Base-by-base conservation (phyloP, 1,140 invertebrate genomes). In the Drosophila guanche region DNA sequence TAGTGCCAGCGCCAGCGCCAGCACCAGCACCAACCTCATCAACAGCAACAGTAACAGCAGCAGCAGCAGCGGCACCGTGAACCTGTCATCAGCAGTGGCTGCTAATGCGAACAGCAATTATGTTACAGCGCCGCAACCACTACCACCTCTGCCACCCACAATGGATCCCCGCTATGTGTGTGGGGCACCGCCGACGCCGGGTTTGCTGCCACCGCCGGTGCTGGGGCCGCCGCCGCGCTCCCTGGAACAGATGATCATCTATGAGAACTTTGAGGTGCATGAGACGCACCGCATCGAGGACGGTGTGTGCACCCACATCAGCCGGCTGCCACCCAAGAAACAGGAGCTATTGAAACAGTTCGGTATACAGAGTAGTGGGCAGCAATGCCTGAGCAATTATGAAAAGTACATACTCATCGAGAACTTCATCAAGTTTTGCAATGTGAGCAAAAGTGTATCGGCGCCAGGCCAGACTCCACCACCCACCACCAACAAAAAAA, bases 391-490 rank as follows among this genome's bases (percentile, higher is more conserved):
- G 79, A 91, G 90, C 76, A 90, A 90, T 91, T 91, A 91, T 85
- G 90, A 91, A 91, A 91, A 91, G 85, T 91, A 90, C 77, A 91
- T 91, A 84, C 76, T 91, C 90, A 88, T 91, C 90, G 90, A 91
- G 76, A 91, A 91, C 79, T 91, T 91, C 90, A 91, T 88, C 90
- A 90, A 90, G 83, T 91, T 91, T 88, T 91, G 90, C 90, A 91
- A 91, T 91, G 90, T 91, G 90, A 91, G 90, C 90, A 89, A 91
- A 80, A 48, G 71, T 65, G 66, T 62, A 78, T 70, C 81, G 67
- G 41, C 51, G 50, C 53, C 29, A 25, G 59, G 57, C 50, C 53
- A 46, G 20, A n/a, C 46, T 22, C 54, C 27, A 50, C 52, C 33
- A 48, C 22, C 14, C 33, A 40, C 41, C 46, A 29, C 27, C 29